These are phyloP conservation scores for Tachysurus vachellii DNA, from an alignment of 2,113 vertebrate genomes.

Conservation along the genomic window DNA sequence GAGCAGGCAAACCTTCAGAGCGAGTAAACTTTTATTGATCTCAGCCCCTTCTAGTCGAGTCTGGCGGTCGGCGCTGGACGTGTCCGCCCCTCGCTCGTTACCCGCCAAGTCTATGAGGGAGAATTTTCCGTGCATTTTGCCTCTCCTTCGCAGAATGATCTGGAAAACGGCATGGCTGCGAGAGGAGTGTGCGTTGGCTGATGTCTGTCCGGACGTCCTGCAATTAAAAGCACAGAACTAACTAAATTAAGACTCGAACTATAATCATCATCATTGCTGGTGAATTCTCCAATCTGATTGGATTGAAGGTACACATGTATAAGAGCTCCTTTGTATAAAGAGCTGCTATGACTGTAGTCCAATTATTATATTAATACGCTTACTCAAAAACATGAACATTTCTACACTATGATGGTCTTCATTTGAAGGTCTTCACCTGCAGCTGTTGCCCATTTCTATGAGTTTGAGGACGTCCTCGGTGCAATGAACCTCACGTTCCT, in stretches of 20 bases:
- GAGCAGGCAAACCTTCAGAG: slow-evolving; percentile 85
- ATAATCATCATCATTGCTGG: not conserved
- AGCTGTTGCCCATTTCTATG: slow-evolving; percentile 96
- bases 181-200: slow-evolving; percentile 93
- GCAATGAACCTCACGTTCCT: slow-evolving; percentile 92
- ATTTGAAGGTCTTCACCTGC: slow-evolving; percentile 78
- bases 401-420: not conserved
- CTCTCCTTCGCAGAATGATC: slow-evolving; percentile 91
- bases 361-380: not conserved
- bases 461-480: slow-evolving; percentile 97
- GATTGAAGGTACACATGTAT: not conserved
- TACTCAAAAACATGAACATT: not conserved
- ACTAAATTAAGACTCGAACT: not conserved
- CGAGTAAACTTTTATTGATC: slow-evolving; percentile 98
- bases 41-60: slow-evolving; percentile 95
- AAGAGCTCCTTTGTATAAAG: not conserved
- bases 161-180: slow-evolving; percentile 97
- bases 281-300: slow-evolving; percentile 2
- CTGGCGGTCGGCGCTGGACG: slow-evolving; percentile 94
- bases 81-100: slow-evolving; percentile 96
- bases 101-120: slow-evolving; percentile 97
- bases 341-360: not conserved
- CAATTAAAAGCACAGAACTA: slow-evolving; percentile 26
- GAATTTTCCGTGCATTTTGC: slow-evolving; percentile 97
- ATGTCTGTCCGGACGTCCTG: slow-evolving; percentile 97